A percentile compares a stretch with the other conserved stretches of the same genome.
Conservation (phyloP, 2,888 invertebrate species). For the Eupithecia insigniata region DNA sequence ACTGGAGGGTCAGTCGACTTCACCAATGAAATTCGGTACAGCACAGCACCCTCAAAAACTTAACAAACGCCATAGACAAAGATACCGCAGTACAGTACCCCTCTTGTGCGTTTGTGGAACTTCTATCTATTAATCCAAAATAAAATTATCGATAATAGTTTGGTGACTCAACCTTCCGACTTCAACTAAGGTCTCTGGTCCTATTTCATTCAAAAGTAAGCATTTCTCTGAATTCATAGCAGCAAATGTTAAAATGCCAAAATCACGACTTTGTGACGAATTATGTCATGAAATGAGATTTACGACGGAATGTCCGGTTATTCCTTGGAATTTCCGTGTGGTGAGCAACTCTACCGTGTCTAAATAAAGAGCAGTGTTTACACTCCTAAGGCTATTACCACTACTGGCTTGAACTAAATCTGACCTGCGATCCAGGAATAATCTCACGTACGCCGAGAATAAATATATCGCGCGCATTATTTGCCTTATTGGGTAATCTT, state of each 20-base stretch:
- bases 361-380: conserved; percentile 78
- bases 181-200: not conserved
- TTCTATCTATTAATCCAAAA: not conserved
- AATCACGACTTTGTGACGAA: not conserved
- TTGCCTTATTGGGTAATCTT: conserved; percentile 61
- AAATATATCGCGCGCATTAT: conserved; percentile 31
- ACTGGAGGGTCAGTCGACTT: not conserved
- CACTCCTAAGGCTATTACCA: conserved; percentile 70
- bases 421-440: conserved; percentile 71
- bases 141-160: not conserved
- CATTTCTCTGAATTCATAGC: not conserved
- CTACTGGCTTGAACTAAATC: conserved; percentile 71
- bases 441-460: conserved; percentile 65
- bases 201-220: not conserved
- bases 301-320: conserved; percentile 4
- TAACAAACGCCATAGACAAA: not conserved
- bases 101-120: not conserved
- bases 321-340: conserved; percentile 5
- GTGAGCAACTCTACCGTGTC: conserved; percentile 47
- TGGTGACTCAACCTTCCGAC: not conserved
- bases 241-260: not conserved
- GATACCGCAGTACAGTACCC: too few relatives aligned
- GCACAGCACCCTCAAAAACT: not conserved
- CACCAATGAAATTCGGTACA: not conserved
- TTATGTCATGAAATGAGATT: not conserved